Base-by-base conservation (phyloP, 2,888 invertebrate genomes). In the Cyclophora albipunctata region DNA sequence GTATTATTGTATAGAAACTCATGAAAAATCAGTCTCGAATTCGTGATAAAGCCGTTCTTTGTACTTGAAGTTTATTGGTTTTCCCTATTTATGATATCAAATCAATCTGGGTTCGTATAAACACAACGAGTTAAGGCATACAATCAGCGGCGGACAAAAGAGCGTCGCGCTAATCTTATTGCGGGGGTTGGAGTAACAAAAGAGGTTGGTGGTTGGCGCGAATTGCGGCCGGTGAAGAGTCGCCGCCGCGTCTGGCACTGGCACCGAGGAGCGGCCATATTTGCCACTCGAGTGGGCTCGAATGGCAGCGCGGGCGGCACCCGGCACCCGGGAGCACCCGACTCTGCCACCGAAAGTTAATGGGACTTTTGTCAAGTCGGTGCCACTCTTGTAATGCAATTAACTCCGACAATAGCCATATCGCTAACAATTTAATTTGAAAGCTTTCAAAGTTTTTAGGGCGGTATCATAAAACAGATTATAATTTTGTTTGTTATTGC, bases 311-410 rank as follows among this genome's bases (percentile, higher is more conserved):
- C 63, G 64, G 67, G 62, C 55, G 66, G 43, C 37, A 5, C 4
- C 4, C 37, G 37, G 37, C 60, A 59, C 67, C 68, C 58, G 54
- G 55, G 51, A 60, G 61, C 37, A 5, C 20, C 20, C 20, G 42
- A 42, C 37, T 81, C 81, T 69, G 73, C 80, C 75, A 69, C 78
- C 76, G 69, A 79, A 84, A 85, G 80, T 85, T 87, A 87, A 88
- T 85, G 75, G 83, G 73, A 77, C 84, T 75, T 79, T 87, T 87
- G 86, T 87, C 63, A 66, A 64, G 68, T 37, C 37, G 37, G 75
- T 69, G 75, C 71, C 78, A 75, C 84, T 81, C 87, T 87, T 84
- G 81, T 88, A 87, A 88, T 86, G 84, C 88, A 88, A 88, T 88
- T 88, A 88, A 84, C 82, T 79, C 67, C 68, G 62, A 88, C 88